A percentile compares a stretch with the other conserved stretches of the same genome.
These are phyloP conservation scores for Uromys caudimaculatus DNA, from an alignment of 2,797 vertebrate genomes.

Conservation along the genomic window DNA sequence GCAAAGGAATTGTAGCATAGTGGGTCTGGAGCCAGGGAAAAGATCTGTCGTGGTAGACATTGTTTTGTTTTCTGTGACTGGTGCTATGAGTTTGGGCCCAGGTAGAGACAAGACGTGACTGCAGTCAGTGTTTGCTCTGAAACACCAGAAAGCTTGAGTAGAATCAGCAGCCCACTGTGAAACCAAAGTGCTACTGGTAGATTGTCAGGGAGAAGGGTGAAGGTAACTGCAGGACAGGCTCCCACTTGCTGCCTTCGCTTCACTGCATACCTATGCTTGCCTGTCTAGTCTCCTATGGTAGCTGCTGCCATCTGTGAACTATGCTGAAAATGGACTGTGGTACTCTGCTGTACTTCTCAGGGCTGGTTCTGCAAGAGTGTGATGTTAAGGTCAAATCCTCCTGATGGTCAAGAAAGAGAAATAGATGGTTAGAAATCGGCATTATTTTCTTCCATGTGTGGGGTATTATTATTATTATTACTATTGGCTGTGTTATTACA, in stretches of 20 bases:
- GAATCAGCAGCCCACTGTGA: not conserved
- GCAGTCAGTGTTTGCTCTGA: not conserved
- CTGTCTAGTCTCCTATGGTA: not conserved
- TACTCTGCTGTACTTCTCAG: rapidly evolving
- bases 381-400: not conserved
- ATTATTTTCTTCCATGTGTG: not conserved
- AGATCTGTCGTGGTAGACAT: not conserved
- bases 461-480: not conserved
- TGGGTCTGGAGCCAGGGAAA: not conserved
- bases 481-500: not conserved
- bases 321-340: not conserved
- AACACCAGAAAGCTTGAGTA: not conserved
- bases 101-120: not conserved
- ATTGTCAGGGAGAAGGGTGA: not conserved
- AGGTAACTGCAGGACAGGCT: not conserved
- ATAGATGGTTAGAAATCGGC: not conserved
- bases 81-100: not conserved
- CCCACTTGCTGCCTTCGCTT: not conserved
- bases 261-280: not conserved
- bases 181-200: not conserved
- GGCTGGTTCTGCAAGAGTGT: not conserved
- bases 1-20: not conserved
- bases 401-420: not conserved
- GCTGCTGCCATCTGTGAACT: not conserved
- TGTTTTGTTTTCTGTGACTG: not conserved